A percentile compares a stretch with the other conserved stretches of the same genome.
phyloP scores from a whole-genome alignment of 64 coral and sea anemone genomes.

The Montipora cactus region DNA sequence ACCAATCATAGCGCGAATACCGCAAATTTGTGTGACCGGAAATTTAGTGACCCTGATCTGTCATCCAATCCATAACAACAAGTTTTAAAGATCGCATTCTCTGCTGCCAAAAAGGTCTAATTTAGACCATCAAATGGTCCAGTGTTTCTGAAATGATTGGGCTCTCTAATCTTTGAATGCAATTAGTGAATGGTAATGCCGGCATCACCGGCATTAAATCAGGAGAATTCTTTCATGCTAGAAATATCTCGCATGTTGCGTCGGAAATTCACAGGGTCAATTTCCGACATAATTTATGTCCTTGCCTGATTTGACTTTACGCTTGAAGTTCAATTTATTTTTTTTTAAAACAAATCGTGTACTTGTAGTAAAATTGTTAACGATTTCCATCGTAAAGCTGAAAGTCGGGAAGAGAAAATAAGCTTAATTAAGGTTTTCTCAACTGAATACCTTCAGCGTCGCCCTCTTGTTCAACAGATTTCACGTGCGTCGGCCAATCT shows the following conservation, averaged over 20 bases:
- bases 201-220: no score
- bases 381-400: not conserved
- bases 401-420: not conserved
- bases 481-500: constrained; percentile 78
- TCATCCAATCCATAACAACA: no score
- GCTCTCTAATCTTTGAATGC: no score
- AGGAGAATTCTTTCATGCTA: no score
- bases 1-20: not conserved
- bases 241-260: no score
- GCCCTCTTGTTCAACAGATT: constrained; percentile 21
- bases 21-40: not conserved
- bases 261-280: no score
- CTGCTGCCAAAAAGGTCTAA: no score
- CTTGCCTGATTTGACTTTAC: not conserved
- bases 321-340: not conserved
- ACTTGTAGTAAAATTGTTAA: no score
- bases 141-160: no score
- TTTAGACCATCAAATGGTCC: no score
- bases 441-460: constrained; percentile 71
- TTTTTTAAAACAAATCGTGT: not conserved
- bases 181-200: no score
- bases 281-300: not conserved
- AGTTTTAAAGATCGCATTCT: no score
- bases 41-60: not conserved
- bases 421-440: not conserved